Conservation (phyloP, 2,113 vertebrate species). For the Arvicanthis niloticus region DNA sequence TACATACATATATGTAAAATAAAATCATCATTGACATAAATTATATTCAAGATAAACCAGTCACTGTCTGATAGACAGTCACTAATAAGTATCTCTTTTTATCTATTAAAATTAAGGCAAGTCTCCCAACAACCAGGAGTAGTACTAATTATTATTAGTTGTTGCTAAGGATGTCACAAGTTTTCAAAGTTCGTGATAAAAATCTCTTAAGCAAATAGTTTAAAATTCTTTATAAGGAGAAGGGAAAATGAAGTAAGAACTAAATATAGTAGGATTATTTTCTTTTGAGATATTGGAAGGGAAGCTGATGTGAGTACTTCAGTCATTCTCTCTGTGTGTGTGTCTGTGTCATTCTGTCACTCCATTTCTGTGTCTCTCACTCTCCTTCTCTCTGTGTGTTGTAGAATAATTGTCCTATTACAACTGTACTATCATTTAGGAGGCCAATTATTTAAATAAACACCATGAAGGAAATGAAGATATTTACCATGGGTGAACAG, state of each 20-base stretch:
- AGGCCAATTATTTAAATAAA: conserved; percentile 64
- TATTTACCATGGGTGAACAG: neutral
- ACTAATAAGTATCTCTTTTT: neutral
- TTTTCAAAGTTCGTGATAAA: neutral
- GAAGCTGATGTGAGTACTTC: neutral
- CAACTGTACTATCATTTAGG: conserved; percentile 19
- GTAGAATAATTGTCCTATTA: neutral
- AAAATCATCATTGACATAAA: neutral
- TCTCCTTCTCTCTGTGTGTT: neutral
- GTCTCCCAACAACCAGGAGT: neutral
- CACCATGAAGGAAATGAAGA: conserved; percentile 46
- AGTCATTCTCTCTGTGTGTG: neutral
- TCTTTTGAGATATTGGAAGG: neutral
- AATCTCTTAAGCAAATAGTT: neutral
- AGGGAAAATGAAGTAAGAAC: neutral
- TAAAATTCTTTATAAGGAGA: neutral
- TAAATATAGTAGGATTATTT: neutral
- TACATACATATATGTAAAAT: neutral
- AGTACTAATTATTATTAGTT: neutral
- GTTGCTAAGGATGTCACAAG: neutral
- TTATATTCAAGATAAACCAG: neutral
- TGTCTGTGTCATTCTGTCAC: neutral
- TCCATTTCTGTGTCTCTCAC: too few species aligned
- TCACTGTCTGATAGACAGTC: neutral
- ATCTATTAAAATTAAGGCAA: neutral